Base-by-base conservation (phyloP, 2,113 vertebrate species). In the Eclectus roratus region DNA sequence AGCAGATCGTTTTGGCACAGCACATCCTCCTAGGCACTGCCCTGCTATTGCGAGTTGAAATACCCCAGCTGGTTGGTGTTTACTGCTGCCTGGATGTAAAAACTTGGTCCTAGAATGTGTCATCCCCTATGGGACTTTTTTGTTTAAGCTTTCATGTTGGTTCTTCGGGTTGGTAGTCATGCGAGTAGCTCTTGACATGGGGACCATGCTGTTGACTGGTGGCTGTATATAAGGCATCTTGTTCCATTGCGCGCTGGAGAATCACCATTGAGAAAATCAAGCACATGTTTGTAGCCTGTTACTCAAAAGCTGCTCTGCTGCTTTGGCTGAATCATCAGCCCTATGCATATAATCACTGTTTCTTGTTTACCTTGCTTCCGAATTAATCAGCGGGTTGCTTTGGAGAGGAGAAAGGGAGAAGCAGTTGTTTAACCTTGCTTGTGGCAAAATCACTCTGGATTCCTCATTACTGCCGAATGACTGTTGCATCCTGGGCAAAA, bases 251-350 rank as follows among this genome's bases (percentile, higher is more conserved):
- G 93, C 80, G 39, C 8, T 6, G 77, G 73, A 53, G 77, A 93
- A 86, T 92, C 58, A 46, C 41, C 85, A 84, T 69, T 56, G 86
- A 92, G 88, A 91, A 86, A 93, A 93, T 61, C 52, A 92, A 97
- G 41, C 73, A 39, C 90, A 71, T 84, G 92, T 86, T 87, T 91
- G 90, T 80, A 92, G 80, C 85, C 80, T 91, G 88, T 92, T 96
- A 71, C 90, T 94, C 82, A 86, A 96, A 71, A 18, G 52, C 93
- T 90, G 88, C 60, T 91, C 72, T 64, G 77, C 92, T 95, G 5
- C 94, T 95, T 87, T 35, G 92, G 77, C 95, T 95, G 92, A 97
- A 92, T 97, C 95, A 88, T 72, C 92, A 89, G n/a, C 88, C 77
- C 80, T 17, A 37, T 96, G 94, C 91, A 81, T 83, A 96, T 89